phyloP scores from a whole-genome alignment of 2,797 vertebrate genomes.

The Prunella strophiata region DNA sequence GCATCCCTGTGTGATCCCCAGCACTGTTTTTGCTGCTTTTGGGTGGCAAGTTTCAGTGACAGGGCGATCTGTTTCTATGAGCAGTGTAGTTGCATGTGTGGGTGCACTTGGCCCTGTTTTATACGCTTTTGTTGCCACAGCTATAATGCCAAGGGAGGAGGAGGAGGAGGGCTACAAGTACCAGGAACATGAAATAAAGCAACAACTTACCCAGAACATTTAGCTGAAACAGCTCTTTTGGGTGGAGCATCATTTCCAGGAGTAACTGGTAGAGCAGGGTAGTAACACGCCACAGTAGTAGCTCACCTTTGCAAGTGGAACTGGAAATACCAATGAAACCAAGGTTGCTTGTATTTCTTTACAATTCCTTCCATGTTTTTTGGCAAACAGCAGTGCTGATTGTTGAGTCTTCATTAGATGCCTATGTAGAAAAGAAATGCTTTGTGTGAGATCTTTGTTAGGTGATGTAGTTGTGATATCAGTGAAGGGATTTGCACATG shows the following conservation, averaged over 20 bases:
- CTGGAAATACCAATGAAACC: not conserved
- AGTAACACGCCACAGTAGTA: accelerated
- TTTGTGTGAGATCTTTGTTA: not conserved
- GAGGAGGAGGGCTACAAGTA: not conserved
- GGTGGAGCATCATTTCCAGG: conserved; percentile 19
- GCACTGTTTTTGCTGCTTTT: accelerated
- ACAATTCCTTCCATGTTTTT: not conserved
- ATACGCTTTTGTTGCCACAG: conserved; percentile 20
- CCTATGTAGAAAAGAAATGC: accelerated
- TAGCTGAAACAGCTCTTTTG: not conserved
- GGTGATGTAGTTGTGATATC: not conserved
- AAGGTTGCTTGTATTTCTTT: not conserved
- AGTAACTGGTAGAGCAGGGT: conserved; percentile 49
- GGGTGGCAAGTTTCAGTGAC: not conserved
- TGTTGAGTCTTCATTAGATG: not conserved
- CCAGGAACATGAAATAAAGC: not conserved
- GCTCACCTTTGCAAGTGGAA: not conserved
- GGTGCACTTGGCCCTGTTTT: conserved; percentile 7
- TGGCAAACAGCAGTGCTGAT: not conserved
- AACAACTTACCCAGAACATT: not conserved
- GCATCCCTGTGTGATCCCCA: not conserved
- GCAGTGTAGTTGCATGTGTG: not conserved
- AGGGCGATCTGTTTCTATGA: not conserved
- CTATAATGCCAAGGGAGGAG: not conserved
- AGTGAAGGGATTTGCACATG: not conserved